Conservation (phyloP, 2,113 vertebrate species). For the Gymnocephalus cernua region DNA sequence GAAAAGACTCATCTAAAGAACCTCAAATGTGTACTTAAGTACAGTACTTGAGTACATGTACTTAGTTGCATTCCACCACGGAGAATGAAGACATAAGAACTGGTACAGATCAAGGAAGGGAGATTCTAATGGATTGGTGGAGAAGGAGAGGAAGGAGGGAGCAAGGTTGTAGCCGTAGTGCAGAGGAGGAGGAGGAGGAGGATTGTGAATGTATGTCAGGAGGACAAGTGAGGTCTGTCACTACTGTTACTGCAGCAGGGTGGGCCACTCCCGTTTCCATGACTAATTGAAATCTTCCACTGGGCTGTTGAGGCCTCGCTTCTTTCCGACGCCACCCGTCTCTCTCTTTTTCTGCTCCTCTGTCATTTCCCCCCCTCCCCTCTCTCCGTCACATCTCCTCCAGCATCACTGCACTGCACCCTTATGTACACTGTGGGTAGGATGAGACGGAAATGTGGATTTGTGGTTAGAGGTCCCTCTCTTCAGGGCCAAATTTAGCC, state of each 20-base stretch:
- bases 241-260: conserved; percentile 50
- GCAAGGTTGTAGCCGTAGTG: background rate
- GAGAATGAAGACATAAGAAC: background rate
- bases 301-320: conserved; percentile 37
- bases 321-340: conserved; percentile 64
- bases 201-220: conserved; percentile 66
- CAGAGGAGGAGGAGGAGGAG: background rate
- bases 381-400: conserved; percentile 28
- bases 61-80: too few relatives aligned
- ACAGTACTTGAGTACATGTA: too few relatives aligned
- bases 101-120: background rate
- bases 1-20: too few relatives aligned
- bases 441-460: conserved; percentile 7
- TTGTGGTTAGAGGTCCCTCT: conserved; percentile 2
- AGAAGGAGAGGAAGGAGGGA: background rate
- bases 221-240: conserved; percentile 76
- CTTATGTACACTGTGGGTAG: background rate
- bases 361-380: conserved; percentile 42
- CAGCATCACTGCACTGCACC: background rate
- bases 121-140: background rate
- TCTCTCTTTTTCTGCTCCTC: conserved; percentile 14
- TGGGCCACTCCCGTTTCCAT: conserved; percentile 75
- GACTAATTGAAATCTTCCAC: conserved; percentile 84
- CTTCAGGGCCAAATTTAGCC: background rate
- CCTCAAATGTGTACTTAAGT: too few relatives aligned